phyloP scores from a whole-genome alignment of 2,113 vertebrate genomes.

The Daboia siamensis region DNA sequence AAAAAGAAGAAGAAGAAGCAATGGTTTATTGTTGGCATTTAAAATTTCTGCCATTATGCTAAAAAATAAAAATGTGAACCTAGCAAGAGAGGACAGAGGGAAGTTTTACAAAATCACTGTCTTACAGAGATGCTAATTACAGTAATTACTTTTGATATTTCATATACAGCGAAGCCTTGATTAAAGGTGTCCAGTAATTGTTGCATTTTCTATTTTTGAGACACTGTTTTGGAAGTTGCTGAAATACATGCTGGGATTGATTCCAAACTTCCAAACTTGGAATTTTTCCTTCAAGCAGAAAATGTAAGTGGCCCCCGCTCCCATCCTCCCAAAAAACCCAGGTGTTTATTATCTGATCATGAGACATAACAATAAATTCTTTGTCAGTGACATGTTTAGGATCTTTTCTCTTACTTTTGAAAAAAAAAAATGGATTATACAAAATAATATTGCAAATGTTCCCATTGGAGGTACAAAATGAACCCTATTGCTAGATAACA shows the following conservation, averaged over 20 bases:
- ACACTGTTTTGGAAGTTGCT: constrained; percentile 24
- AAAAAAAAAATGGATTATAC: not conserved
- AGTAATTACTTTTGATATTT: constrained; percentile 35
- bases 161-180: constrained; percentile 17
- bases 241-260: constrained; percentile 17
- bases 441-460: not conserved
- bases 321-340: not conserved
- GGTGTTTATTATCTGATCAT: not conserved
- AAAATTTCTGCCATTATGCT: not conserved
- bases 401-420: not conserved
- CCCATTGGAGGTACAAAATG: not conserved
- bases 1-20: not conserved
- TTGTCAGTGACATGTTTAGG: not conserved
- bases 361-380: not conserved
- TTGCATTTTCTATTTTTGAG: constrained; percentile 35
- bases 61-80: constrained; percentile 1
- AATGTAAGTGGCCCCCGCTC: not conserved
- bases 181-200: constrained; percentile 39
- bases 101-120: constrained; percentile 24
- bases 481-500: not conserved
- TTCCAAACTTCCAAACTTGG: constrained; percentile 25
- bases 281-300: constrained; percentile 2
- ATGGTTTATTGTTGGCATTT: constrained; percentile 4
- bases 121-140: constrained; percentile 18
- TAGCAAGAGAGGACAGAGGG: constrained; percentile 24